Conservation (phyloP, 1,140 invertebrate species). For the Hestina assimilis region DNA sequence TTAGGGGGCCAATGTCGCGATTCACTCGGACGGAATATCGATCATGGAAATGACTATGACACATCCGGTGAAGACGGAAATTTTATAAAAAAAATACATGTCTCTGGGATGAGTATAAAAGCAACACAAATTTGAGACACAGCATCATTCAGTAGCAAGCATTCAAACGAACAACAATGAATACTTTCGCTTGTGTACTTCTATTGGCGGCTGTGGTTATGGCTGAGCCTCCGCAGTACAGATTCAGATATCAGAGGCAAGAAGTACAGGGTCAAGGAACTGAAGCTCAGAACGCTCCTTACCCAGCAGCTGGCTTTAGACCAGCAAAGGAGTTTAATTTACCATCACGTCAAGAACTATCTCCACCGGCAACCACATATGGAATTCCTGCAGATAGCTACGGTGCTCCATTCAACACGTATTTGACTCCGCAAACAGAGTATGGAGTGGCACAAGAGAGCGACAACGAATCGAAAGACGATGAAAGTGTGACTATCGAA, state of each 20-base stretch:
- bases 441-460: conserved; percentile 48
- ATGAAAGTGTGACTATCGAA: conserved; percentile 33
- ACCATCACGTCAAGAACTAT: conserved; percentile 51
- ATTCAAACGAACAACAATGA: conserved; percentile 57
- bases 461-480: conserved; percentile 25
- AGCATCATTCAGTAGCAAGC: conserved; percentile 63
- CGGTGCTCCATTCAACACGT: conserved; percentile 56
- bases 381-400: conserved; percentile 66
- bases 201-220: conserved; percentile 47
- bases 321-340: conserved; percentile 62
- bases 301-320: conserved; percentile 64
- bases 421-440: conserved; percentile 47
- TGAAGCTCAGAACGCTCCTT: conserved; percentile 45
- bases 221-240: conserved; percentile 58
- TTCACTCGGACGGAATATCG: conserved; percentile 63
- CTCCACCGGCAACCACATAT: conserved; percentile 56
- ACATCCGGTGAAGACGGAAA: conserved; percentile 66
- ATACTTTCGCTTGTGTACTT: conserved; percentile 47
- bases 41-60: conserved; percentile 48
- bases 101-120: conserved; percentile 57
- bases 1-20: conserved; percentile 69
- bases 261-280: conserved; percentile 31
- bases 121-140: conserved; percentile 22
- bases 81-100: conserved; percentile 36
- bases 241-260: conserved; percentile 47